phyloP scores from a whole-genome alignment of 2,797 vertebrate genomes.

The Malurus leucopterus region DNA sequence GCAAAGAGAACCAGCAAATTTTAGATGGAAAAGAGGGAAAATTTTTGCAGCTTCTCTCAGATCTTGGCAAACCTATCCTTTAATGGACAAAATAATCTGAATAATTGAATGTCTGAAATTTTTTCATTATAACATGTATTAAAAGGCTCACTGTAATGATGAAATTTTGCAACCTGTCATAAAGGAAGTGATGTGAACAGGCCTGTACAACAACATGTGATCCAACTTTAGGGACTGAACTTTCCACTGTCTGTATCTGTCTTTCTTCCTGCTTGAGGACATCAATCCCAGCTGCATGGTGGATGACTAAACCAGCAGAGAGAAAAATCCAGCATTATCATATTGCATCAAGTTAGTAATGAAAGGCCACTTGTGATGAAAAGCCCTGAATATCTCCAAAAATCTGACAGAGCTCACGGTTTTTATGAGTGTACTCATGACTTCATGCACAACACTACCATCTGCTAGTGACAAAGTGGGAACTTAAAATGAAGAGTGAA shows the following conservation, averaged over 20 bases:
- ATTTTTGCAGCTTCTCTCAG: background rate
- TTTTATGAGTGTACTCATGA: background rate
- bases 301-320: background rate
- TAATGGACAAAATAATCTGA: background rate
- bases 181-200: background rate
- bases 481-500: background rate
- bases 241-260: background rate
- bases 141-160: background rate
- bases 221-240: background rate
- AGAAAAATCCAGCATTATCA: background rate
- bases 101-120: background rate
- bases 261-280: background rate
- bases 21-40: background rate
- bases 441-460: accelerated
- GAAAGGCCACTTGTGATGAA: background rate
- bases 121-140: background rate
- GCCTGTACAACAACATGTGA: background rate
- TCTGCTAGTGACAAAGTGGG: background rate
- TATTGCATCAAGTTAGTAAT: background rate
- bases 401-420: background rate
- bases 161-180: background rate
- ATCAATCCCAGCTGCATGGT: background rate
- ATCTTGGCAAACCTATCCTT: background rate
- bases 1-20: background rate
- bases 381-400: background rate